Conservation (phyloP, 2,113 vertebrate species). For the Accipiter virgatus region DNA sequence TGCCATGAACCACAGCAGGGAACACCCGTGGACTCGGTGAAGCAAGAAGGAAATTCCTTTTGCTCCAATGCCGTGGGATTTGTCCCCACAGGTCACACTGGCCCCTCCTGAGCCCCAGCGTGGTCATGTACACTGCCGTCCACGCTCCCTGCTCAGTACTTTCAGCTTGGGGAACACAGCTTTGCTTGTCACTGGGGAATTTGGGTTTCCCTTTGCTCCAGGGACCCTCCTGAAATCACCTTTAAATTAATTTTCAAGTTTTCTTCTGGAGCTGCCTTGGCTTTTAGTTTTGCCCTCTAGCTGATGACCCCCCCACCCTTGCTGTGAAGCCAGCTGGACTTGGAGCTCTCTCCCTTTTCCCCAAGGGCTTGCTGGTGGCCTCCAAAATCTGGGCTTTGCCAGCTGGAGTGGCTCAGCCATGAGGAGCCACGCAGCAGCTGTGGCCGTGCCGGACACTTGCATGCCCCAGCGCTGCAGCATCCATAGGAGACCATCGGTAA, state of each 20-base stretch:
- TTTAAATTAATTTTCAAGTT: background rate
- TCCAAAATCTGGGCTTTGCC: background rate
- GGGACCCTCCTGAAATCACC: background rate
- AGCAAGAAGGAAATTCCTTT: background rate
- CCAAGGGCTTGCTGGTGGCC: background rate
- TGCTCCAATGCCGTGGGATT: background rate
- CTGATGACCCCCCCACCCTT: background rate
- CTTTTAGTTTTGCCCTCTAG: background rate
- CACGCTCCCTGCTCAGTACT: rapidly evolving
- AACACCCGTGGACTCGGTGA: background rate
- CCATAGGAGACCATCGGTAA: background rate
- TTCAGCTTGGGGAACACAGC: background rate
- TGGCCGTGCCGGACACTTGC: rapidly evolving
- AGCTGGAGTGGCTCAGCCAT: background rate
- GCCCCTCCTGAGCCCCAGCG: background rate
- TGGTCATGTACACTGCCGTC: rapidly evolving
- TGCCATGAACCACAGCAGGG: background rate
- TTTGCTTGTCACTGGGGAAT: background rate
- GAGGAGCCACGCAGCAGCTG: rapidly evolving
- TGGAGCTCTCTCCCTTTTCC: background rate
- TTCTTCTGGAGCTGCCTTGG: background rate
- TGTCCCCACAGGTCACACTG: background rate
- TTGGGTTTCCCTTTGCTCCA: background rate
- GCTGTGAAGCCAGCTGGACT: background rate
- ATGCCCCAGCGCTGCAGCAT: background rate